Evolutionary conservation across 2,797 vertebrate species (phyloP), one percentile per base, ranked within the genome.

Genomic region (Clarias fuscus): DNA sequence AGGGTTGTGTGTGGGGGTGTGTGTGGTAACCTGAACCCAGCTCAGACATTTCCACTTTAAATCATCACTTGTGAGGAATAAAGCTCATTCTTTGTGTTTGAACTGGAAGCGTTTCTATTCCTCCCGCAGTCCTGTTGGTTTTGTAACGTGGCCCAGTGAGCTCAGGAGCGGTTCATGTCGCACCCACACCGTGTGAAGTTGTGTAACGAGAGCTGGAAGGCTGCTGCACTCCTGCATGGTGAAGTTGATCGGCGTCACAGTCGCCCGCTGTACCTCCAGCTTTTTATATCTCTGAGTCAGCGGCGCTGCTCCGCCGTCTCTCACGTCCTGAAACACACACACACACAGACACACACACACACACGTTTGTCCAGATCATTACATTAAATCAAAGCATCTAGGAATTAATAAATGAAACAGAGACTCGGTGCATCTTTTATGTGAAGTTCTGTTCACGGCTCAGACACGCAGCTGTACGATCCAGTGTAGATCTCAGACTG

Each of bases 211-310:
- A 61, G 56, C 76, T 62, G 4, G 37, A 62, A 61, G 58, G 76
- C 56, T 6, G 27, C 58, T 37, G 30, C 10, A 13, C 75, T 78
- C 27, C 5, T 7, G 76, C 76, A 22, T 7, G 76, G 24, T 61
- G 22, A 33, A 78, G 30, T 3, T 6, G 58, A 78, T 61, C 24
- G 18, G 30, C 56, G 59, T 61, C 76, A 61, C 58, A 14, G 7
- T 78, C 56, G 5, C 56, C 75, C 2, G n/a, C 75, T 8, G 75
- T 22, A 59, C 75, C 11, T 77, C 2, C 75, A 33, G 75, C 76
- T 79, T 61, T 79, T 62, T 79, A 61, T 79, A 79, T 37, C 76
- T 79, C 18, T 79, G 76, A 79, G 58, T 79, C 76, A 78, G 30
- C 11, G 30, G 24, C 8, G 56, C 76, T 4, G 56, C 37, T 20